Conservation (phyloP, 2,797 vertebrate species). For the Margarornis squamiger region DNA sequence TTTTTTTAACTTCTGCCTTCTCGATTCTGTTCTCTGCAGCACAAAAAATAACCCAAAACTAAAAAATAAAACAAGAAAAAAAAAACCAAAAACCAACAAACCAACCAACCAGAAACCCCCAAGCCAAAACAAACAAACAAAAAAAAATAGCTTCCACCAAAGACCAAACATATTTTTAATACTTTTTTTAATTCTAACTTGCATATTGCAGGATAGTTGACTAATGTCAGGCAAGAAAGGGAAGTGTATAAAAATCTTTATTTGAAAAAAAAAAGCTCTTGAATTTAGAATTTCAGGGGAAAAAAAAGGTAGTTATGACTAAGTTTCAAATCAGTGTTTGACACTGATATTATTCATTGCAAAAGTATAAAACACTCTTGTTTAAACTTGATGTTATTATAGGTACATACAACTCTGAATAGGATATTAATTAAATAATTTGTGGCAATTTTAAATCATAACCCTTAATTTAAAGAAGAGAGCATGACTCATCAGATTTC, state of each 20-base stretch:
- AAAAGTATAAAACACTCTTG: neutral
- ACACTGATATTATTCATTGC: neutral
- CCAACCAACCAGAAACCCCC: neutral
- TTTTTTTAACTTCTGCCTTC: neutral
- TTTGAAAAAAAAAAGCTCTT: neutral
- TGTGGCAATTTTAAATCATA: neutral
- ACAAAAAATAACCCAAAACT: accelerated
- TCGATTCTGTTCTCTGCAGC: neutral
- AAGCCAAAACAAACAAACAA: neutral
- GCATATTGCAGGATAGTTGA: neutral
- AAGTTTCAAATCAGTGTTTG: neutral
- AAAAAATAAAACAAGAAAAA: neutral
- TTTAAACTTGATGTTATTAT: neutral
- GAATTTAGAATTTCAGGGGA: neutral
- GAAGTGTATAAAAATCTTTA: neutral
- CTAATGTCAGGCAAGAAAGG: neutral
- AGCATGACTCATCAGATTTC: neutral
- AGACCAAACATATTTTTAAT: neutral
- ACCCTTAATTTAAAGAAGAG: neutral
- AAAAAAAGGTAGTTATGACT: neutral
- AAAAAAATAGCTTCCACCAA: accelerated
- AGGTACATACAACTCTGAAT: neutral
- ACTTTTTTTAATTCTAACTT: neutral
- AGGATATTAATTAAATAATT: neutral
- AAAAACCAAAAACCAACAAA: neutral